These are phyloP conservation scores for Rhopalosiphum maidis DNA, from an alignment of 1,140 invertebrate species.

Conservation along the genomic window DNA sequence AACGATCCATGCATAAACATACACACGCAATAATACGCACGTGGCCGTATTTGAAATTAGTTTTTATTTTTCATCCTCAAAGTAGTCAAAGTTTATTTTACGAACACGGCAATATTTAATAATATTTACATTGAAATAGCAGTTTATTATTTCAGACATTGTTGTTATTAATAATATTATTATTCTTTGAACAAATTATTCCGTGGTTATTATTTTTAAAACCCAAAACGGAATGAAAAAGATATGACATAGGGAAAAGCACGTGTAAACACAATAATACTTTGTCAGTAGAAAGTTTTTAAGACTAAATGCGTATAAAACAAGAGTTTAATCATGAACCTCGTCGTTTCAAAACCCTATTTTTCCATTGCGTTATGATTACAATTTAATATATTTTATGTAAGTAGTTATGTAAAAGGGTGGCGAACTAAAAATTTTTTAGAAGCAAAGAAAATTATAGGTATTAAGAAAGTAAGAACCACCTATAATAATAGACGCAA, in stretches of 20 bases:
- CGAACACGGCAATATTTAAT: neutral
- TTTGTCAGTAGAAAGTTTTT: neutral
- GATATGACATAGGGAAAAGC: neutral
- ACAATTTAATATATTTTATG: neutral
- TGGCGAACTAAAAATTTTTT: too few relatives aligned
- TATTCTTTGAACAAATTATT: neutral
- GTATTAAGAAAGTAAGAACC: too few relatives aligned
- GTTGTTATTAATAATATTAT: neutral
- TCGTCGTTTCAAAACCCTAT: neutral
- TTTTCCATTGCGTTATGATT: neutral
- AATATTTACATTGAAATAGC: neutral
- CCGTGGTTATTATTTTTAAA: neutral
- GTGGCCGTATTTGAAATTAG: neutral
- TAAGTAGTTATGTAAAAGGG: too few relatives aligned
- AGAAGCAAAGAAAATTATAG: too few relatives aligned
- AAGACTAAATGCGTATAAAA: neutral
- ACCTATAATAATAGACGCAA: too few relatives aligned
- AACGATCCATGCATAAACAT: neutral
- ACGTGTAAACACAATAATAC: neutral
- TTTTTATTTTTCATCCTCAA: neutral
- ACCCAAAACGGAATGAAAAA: neutral
- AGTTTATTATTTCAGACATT: neutral
- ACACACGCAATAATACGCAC: too few relatives aligned
- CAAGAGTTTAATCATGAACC: neutral
- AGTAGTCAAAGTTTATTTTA: too few relatives aligned